A percentile compares a stretch with the other conserved stretches of the same genome.
Conservation (phyloP, 2,888 invertebrate species). For the Nudaria mundana region DNA sequence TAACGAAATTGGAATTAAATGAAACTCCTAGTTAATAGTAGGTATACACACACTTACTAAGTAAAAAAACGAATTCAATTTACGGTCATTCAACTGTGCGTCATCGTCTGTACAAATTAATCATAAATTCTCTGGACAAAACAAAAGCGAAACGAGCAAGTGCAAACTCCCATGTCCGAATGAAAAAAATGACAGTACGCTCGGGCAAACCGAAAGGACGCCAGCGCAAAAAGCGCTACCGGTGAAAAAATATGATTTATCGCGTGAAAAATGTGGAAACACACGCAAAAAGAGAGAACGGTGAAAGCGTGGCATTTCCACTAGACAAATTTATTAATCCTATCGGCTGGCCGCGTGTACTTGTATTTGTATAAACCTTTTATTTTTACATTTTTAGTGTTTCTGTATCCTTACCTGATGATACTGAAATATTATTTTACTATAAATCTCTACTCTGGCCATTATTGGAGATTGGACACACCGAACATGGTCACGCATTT, state of each 20-base stretch:
- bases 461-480: too few relatives aligned
- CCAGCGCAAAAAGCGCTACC: slow-evolving; percentile 74
- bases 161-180: slow-evolving; percentile 72
- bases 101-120: slow-evolving; percentile 55
- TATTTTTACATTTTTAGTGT: slow-evolving; percentile 25
- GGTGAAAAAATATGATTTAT: slow-evolving; percentile 82
- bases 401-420: too few relatives aligned
- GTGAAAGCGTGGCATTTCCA: slow-evolving; percentile 74
- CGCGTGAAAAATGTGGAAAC: slow-evolving; percentile 80
- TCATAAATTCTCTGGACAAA: slow-evolving; percentile 67
- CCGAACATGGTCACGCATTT: too few relatives aligned
- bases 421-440: too few relatives aligned
- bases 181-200: slow-evolving; percentile 77
- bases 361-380: slow-evolving; percentile 48
- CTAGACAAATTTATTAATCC: slow-evolving; percentile 79
- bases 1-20: slow-evolving; percentile 41
- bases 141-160: slow-evolving; percentile 68
- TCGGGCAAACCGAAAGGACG: slow-evolving; percentile 75
- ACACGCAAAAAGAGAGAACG: slow-evolving; percentile 73
- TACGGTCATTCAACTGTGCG: slow-evolving; percentile 47
- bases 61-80: slow-evolving; percentile 24
- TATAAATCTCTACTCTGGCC: too few relatives aligned
- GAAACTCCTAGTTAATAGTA: slow-evolving; percentile 4
- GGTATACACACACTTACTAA: slow-evolving; percentile 12
- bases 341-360: slow-evolving; percentile 58